phyloP scores from a whole-genome alignment of 2,797 vertebrate genomes.

The Discoglossus pictus region DNA sequence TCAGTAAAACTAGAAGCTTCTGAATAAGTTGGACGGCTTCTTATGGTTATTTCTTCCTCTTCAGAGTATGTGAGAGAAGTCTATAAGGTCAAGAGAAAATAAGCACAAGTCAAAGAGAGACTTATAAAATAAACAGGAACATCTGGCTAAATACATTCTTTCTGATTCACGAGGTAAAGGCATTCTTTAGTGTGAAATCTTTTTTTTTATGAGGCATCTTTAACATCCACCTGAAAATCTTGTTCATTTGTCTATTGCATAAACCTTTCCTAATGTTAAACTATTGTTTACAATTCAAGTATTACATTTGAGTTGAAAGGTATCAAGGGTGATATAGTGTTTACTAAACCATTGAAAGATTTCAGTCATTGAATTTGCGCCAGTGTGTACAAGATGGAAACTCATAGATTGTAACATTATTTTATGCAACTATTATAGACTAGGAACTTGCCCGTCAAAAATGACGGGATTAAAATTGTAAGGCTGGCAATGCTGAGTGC shows the following conservation, averaged over 20 bases:
- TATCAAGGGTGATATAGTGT: too few relatives aligned
- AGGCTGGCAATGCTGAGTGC: too few relatives aligned
- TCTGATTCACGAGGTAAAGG: slow-evolving; percentile 54
- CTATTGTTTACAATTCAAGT: too few relatives aligned
- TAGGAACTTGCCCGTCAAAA: too few relatives aligned
- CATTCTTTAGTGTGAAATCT: slow-evolving; percentile 62
- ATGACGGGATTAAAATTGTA: too few relatives aligned
- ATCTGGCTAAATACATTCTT: slow-evolving; percentile 74
- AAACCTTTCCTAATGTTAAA: not conserved
- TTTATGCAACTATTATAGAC: too few relatives aligned
- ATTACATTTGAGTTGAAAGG: too few relatives aligned
- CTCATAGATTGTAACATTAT: too few relatives aligned
- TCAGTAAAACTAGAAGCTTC: slow-evolving; percentile 39
- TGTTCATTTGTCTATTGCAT: too few relatives aligned
- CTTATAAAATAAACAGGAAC: slow-evolving; percentile 72
- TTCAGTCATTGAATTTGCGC: too few relatives aligned
- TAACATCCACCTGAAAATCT: slow-evolving; percentile 53
- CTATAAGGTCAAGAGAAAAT: slow-evolving; percentile 77
- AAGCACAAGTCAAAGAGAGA: slow-evolving; percentile 70
- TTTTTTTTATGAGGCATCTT: slow-evolving; percentile 68
- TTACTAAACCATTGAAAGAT: too few relatives aligned
- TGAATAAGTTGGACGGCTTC: slow-evolving; percentile 50
- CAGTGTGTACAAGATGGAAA: too few relatives aligned
- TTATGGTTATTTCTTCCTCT: slow-evolving; percentile 55
- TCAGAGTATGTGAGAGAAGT: slow-evolving; percentile 66